These are phyloP conservation scores for Notothenia coriiceps DNA, from an alignment of 2,113 vertebrate genomes.

Conservation along the genomic window DNA sequence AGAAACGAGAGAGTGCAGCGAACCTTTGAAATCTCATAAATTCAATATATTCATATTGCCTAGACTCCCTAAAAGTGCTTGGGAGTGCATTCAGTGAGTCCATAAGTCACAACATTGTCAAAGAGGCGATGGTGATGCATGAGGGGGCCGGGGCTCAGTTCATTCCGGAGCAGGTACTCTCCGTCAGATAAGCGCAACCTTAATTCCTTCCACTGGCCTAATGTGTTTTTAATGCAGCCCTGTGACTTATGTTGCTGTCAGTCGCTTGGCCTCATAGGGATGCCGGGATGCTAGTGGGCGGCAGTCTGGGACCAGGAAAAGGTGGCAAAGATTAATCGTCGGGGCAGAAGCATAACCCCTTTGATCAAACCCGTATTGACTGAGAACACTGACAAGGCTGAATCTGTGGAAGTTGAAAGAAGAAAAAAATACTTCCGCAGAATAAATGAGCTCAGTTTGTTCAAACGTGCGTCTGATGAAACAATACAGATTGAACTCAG, in stretches of 20 bases:
- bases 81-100: constrained; percentile 77
- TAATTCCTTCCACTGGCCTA: constrained; percentile 83
- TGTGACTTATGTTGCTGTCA: constrained; percentile 86
- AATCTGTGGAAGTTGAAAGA: constrained; percentile 42
- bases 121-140: constrained; percentile 76
- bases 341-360: constrained; percentile 54
- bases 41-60: constrained; percentile 75
- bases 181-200: constrained; percentile 77
- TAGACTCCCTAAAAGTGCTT: constrained; percentile 70
- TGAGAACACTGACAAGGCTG: constrained; percentile 62
- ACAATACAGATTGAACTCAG: constrained; percentile 66
- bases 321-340: constrained; percentile 77
- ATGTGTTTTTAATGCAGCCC: constrained; percentile 87
- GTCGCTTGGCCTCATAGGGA: constrained; percentile 64
- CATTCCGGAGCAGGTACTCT: constrained; percentile 68
- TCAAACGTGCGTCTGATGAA: constrained; percentile 43
- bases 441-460: constrained; percentile 64
- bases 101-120: constrained; percentile 83
- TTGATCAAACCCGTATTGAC: constrained; percentile 81
- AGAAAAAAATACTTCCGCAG: constrained; percentile 22
- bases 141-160: constrained; percentile 60
- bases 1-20: constrained; percentile 32
- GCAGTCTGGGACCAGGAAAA: constrained; percentile 61
- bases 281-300: constrained; percentile 69
- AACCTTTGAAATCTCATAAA: constrained; percentile 78